Conservation (phyloP, 2,888 invertebrate species). For the Xylophagus ater region DNA sequence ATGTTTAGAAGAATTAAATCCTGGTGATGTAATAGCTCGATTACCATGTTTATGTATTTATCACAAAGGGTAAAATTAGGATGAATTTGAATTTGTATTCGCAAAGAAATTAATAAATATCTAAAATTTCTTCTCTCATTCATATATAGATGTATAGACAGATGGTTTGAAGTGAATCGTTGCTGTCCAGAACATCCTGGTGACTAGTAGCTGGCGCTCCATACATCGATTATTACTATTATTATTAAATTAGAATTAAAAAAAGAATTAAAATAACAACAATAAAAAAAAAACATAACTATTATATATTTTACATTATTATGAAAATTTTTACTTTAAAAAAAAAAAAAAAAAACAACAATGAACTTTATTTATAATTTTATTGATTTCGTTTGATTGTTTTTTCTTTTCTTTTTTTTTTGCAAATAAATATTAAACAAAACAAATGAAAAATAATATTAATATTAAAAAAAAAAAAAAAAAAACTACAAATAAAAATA, state of each 20-base stretch:
- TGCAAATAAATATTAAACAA: too few relatives aligned
- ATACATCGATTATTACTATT: slow-evolving; percentile 20
- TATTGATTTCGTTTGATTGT: too few relatives aligned
- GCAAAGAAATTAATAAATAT: too few relatives aligned
- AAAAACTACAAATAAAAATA: too few relatives aligned
- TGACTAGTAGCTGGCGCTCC: slow-evolving; percentile 62
- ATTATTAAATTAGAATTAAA: slow-evolving; percentile 7
- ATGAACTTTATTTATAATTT: too few relatives aligned
- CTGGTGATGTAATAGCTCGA: slow-evolving; percentile 95
- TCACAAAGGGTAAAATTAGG: slow-evolving; percentile 89
- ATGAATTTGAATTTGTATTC: too few relatives aligned
- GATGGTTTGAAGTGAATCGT: slow-evolving; percentile 98
- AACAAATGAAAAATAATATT: too few relatives aligned
- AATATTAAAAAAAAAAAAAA: too few relatives aligned
- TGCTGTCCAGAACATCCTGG: slow-evolving; percentile 98
- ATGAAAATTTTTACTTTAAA: slow-evolving; percentile 6
- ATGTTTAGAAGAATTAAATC: slow-evolving; percentile 91
- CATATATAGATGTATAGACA: slow-evolving; percentile 98
- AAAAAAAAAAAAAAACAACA: slow-evolving; percentile 6
- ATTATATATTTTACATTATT: slow-evolving; percentile 7
- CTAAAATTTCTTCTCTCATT: too few relatives aligned
- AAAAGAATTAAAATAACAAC: background rate
- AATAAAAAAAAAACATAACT: too few relatives aligned
- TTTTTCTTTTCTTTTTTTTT: too few relatives aligned
- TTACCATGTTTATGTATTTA: slow-evolving; percentile 99